Base-by-base conservation (phyloP, 1,140 invertebrate genomes). In the Cotesia typhae region DNA sequence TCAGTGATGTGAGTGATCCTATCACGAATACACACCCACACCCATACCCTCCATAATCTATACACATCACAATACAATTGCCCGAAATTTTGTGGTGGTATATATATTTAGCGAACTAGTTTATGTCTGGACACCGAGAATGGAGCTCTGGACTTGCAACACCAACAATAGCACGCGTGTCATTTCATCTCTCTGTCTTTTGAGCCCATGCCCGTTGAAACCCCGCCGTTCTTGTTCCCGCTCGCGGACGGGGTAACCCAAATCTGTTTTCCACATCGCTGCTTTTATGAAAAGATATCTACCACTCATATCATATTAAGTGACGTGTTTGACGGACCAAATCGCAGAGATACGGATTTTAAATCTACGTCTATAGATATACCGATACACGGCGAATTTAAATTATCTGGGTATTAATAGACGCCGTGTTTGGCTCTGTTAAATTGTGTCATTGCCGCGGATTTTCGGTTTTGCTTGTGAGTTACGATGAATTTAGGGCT, bases 261-360 rank as follows among this genome's bases (percentile, higher is more conserved):
- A 63, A 63, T 63, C 60, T 63, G 60, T 63, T 63, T 63, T 63
- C 60, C 60, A 63, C 60, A 63, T 63, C 60, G 60, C 35, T 63
- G 36, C 9, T 35, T 63, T 63, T 63, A 63, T 63, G 60, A 63
- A 63, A 63, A 63, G 60, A 63, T 63, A 63, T 63, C 60, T 63
- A 63, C 60, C 60, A 63, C 60, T 63, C 60, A 36, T 63, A 36
- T 63, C 60, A 37, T 63, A 63, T 63, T 63, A 63, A 63, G 37
- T 63, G 60, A 63, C 60, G 28, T 63, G 60, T 63, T 63, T 63
- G 60, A 63, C 60, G 60, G 60, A 63, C 60, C 60, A 9, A 63
- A 63, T 37, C 35, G 7, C 4, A n/a, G 35, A 63, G 60, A 63
- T 63, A 63, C 6, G 35, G 37, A 63, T 37, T 63, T 63, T 37